Base-by-base conservation (phyloP, 2,113 vertebrate genomes). In the Ictalurus punctatus region DNA sequence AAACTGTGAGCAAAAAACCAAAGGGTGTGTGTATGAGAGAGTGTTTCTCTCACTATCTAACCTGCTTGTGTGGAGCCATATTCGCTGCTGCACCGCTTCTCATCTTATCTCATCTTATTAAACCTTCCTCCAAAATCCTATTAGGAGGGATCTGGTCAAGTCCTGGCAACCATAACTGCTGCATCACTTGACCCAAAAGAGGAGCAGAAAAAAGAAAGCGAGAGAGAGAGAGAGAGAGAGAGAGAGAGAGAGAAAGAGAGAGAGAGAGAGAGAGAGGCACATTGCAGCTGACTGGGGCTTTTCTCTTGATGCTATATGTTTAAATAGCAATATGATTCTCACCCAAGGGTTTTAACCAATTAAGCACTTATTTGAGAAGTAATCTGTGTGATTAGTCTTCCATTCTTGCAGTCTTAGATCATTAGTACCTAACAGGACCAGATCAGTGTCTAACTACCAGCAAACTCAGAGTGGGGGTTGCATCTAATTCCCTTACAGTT, bases 371-470 rank as follows among this genome's bases (percentile, higher is more conserved):
- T 93, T 94, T 89, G 87, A 90, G 90, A 91, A 94, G 93, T 91
- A 94, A 94, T 94, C 91, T 91, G 89, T 91, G 89, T 92, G 92
- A 94, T 94, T 94, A 94, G 81, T 56, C 88, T 69, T 69, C 65
- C 27, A n/a, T 91, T 92, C 91, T 92, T 91, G 91, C 86, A 84
- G 65, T 76, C 82, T 85, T 58, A 88, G 89, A 92, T 92, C 87
- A 44, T 80, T 56, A 88, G 79, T 9, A 30, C 14, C 59, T 61
- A 69, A 69, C 59, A 85, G 17, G 65, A 87, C 65, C 86, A 65
- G 73, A 84, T 54, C 81, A 83, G 44, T n/a, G 69, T 52, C 40
- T n/a, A 27, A 30, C 44, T 80, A 48, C 40, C 40, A 65, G 74
- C 58, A 58, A 65, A 40, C 52, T 58, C n/a, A 58, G 30, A 58